Base-by-base conservation (phyloP, 2,888 invertebrate species). In the Drosophila mercatorum region DNA sequence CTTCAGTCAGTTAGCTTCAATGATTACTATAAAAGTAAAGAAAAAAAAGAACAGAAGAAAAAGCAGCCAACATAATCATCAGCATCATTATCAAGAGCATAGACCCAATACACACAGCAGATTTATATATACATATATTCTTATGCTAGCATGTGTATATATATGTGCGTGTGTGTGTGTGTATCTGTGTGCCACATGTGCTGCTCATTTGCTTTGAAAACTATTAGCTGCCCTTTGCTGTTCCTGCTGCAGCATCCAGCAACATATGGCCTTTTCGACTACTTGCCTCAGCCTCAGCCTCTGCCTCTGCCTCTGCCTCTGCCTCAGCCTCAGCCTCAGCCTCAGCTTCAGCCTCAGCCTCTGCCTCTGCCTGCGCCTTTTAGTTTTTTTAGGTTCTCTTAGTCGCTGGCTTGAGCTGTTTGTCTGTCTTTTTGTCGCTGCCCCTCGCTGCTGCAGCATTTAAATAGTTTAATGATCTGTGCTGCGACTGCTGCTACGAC, bases 381-480 rank as follows among this genome's bases (percentile, higher is more conserved):
- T 49, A 72, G 66, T 67, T 57, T 56, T 51, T 68, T 57, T 17
- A 17, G 55, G 49, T 72, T 64, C 46, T 70, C 46, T 56, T 67
- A 66, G 72, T 67, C 72, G 52, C 72, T 57, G 72, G 67, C 67
- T 78, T 69, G 79, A 68, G 64, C 60, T 63, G 66, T 38, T 53
- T 51, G 26, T 62, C 36, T 55, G 40, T 36, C 56, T 49, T 61
- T 41, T 28, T 52, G 40, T 36, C 38, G 49, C 53, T 22, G 43
- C 52, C 63, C 26, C 53, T 31, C 55, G 40, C 55, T 41, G 55
- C 34, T 41, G 55, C 34, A 59, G 82, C 89, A 87, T 87, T 85
- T 86, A 84, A 84, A 84, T 84, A 89, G 88, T 89, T 86, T 86
- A 89, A 86, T 86, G 86, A 86, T 89, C 88, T 86, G 85, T 88